These are phyloP conservation scores for Calliphora vomitoria DNA, from an alignment of 2,888 invertebrate species.

Conservation along the genomic window DNA sequence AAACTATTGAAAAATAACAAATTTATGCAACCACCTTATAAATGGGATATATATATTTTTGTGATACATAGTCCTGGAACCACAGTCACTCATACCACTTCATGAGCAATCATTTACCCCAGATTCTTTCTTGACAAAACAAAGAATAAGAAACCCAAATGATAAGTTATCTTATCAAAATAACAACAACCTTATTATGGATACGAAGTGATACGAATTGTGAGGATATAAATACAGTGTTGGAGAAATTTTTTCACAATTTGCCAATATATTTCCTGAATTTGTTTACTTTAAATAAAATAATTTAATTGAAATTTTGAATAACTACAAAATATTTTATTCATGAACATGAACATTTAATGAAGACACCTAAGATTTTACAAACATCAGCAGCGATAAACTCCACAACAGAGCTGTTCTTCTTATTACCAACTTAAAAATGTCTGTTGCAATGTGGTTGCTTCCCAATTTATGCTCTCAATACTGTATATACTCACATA, in stretches of 20 bases:
- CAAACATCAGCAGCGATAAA: too few relatives aligned
- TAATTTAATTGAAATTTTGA: too few relatives aligned
- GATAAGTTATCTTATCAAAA: constrained; percentile 42
- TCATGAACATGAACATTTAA: too few relatives aligned
- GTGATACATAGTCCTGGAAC: background rate
- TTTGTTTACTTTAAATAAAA: too few relatives aligned
- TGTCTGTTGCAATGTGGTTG: too few relatives aligned
- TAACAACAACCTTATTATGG: constrained; percentile 6
- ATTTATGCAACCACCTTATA: constrained; percentile 20
- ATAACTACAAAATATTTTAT: too few relatives aligned
- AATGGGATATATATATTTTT: background rate
- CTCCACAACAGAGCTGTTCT: too few relatives aligned
- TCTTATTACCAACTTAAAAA: too few relatives aligned
- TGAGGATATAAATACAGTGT: background rate
- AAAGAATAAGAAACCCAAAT: constrained; percentile 15
- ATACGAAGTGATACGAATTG: background rate
- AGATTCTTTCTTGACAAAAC: background rate
- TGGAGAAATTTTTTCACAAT: too few relatives aligned
- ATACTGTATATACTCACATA: background rate
- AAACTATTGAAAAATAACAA: background rate
- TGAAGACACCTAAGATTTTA: too few relatives aligned
- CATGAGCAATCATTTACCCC: background rate
- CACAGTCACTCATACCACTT: background rate
- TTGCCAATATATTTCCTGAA: too few relatives aligned
- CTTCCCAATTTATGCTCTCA: background rate